Conservation (phyloP, 2,797 vertebrate species). For the Halcyon badia region DNA sequence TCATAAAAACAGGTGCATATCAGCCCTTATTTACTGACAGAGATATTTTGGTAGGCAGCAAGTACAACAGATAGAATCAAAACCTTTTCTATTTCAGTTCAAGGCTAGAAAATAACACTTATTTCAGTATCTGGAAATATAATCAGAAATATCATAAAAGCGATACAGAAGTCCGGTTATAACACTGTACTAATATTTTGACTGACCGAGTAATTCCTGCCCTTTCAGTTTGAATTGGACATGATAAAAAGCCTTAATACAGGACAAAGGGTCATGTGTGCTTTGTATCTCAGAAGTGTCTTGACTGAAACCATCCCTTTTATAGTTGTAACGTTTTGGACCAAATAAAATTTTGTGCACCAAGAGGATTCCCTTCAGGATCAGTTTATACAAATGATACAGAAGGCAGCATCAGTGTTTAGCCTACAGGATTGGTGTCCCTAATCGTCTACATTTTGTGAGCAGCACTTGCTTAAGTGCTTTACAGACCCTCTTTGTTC, state of each 20-base stretch:
- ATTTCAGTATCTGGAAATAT: neutral
- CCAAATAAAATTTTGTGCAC: neutral
- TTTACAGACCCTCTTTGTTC: neutral
- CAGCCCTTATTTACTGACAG: neutral
- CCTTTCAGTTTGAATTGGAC: neutral
- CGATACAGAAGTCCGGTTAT: neutral
- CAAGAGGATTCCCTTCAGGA: neutral
- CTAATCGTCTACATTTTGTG: neutral
- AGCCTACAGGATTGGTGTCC: neutral
- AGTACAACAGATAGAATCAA: neutral
- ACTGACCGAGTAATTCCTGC: neutral
- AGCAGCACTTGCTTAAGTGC: neutral
- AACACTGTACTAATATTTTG: neutral
- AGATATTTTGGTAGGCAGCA: neutral
- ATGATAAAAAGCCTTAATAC: neutral
- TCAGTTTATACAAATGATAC: neutral
- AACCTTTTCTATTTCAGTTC: neutral
- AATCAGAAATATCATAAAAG: neutral
- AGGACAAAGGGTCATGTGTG: neutral
- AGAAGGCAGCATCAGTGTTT: neutral
- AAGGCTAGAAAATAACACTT: neutral
- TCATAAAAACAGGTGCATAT: neutral
- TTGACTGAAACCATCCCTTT: neutral
- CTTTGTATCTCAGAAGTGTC: neutral
- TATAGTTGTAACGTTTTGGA: neutral